Evolutionary conservation across 2,888 invertebrate species (phyloP), one percentile per base, ranked within the genome.

Genomic region (Drosophila kokeensis): DNA sequence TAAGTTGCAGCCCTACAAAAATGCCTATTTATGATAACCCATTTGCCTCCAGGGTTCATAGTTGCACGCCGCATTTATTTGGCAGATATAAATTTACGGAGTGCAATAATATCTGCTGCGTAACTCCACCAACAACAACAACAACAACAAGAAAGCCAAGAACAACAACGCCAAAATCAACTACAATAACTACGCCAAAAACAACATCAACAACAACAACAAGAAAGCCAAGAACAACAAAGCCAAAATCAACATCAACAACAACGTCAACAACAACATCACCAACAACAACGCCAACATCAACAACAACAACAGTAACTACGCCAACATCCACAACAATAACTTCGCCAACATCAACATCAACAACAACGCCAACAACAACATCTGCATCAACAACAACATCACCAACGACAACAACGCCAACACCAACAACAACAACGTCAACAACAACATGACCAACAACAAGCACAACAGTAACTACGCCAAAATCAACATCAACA

Each of bases 31-130:
- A 8, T 45, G 15, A 45, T 24, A 55, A 64, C 30, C 21, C 5
- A 8, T 29, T 45, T n/a, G 18, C 10, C 15, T 50, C 1, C 42
- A 74, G 79, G 1, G 1, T 34, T 1, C 0, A 0, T 1, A 1
- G 38, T 0, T 79, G 79, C 38, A 1, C 0, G 0, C 0, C 1
- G 2, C 27, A 58, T 2, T 1, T 65, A 0, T 4, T 2, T 10
- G 64, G 45, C 10, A 52, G n/a, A 29, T 0, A 21, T 11, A 48
- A 5, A 0, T 67, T 52, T 29, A 73, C 69, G 21, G 4, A 10
- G 10, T 80, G 80, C 57, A 7, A 50, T 0, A 60, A 73, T n/a
- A 40, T 80, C n/a, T 67, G 32, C 48, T 80, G 79, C 13, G 11
- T n/a, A 8, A 10, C 45, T 71, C 67, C 65, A 48, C 57, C 29